phyloP scores from a whole-genome alignment of 2,888 invertebrate genomes.

The Mythimna ferrago region DNA sequence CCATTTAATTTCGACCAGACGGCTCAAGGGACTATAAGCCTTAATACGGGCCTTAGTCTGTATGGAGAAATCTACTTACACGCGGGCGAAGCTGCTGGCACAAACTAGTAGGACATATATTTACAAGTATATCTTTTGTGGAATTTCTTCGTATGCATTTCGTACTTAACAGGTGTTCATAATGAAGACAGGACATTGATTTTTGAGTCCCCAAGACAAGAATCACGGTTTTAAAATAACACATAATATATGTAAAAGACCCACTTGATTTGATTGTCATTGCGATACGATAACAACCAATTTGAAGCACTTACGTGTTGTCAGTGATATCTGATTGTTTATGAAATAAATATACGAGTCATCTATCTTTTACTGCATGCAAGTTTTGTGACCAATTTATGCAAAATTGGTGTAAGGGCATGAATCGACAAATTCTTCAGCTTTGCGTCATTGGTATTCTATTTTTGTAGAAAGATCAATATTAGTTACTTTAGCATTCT shows the following conservation, averaged over 20 bases:
- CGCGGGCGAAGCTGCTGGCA: too few species aligned
- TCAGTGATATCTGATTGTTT: neutral
- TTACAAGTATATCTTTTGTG: too few species aligned
- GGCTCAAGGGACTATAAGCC: too few species aligned
- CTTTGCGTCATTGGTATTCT: constrained; percentile 14
- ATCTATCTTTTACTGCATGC: constrained; percentile 5
- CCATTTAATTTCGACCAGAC: too few species aligned
- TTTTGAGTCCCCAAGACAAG: neutral
- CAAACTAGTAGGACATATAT: too few species aligned
- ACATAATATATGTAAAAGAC: neutral
- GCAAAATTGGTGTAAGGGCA: neutral
- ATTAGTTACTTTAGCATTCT: neutral
- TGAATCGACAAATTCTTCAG: neutral
- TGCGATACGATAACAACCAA: constrained; percentile 18
- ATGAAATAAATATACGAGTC: neutral
- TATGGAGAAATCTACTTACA: too few species aligned
- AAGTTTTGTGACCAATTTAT: constrained; percentile 18
- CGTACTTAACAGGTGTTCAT: neutral
- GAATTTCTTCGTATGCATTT: too few species aligned
- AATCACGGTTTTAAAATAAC: neutral
- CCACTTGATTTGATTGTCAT: constrained; percentile 23
- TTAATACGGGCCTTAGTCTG: too few species aligned
- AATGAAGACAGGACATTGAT: neutral
- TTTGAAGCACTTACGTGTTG: constrained; percentile 16
- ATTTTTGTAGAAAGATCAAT: constrained; percentile 27